Evolutionary conservation across 2,888 invertebrate species (phyloP).

Genomic region (Athrips mouffetella): DNA sequence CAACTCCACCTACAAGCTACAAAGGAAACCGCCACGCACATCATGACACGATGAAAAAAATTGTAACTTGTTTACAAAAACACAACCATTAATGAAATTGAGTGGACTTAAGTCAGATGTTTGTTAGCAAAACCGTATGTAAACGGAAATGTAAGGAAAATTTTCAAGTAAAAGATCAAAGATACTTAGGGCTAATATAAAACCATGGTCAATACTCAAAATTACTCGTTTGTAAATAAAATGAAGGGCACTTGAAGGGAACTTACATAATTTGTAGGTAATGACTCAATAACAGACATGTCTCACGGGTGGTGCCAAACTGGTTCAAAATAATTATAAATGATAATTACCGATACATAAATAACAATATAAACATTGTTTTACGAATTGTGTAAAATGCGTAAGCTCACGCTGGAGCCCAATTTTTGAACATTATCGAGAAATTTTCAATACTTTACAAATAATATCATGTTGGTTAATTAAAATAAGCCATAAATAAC

Average conservation of each 20-base stretch:
- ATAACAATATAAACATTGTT: too few species aligned
- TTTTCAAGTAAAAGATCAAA: slow-evolving; percentile 1
- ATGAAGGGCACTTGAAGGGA: not conserved
- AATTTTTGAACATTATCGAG: too few species aligned
- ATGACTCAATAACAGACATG: not conserved
- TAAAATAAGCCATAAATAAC: too few species aligned
- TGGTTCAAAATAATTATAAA: not conserved
- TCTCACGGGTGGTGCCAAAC: not conserved
- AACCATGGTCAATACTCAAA: not conserved
- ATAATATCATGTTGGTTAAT: too few species aligned
- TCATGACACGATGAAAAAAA: not conserved
- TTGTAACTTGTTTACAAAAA: slow-evolving; percentile 1
- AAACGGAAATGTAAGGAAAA: slow-evolving; percentile 6
- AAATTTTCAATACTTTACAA: too few species aligned
- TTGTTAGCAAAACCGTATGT: not conserved
- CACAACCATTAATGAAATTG: not conserved
- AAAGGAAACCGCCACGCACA: not conserved
- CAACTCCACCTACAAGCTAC: not conserved
- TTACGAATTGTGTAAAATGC: too few species aligned
- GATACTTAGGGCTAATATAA: not conserved
- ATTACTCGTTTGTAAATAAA: not conserved
- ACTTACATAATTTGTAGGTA: not conserved
- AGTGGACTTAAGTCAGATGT: not conserved
- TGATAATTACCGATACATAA: too few species aligned
- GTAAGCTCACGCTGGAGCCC: too few species aligned